A percentile compares a stretch with the other conserved stretches of the same genome.
Evolutionary conservation across 2,113 vertebrate genomes (phyloP).

Genomic region (Thermophis baileyi): DNA sequence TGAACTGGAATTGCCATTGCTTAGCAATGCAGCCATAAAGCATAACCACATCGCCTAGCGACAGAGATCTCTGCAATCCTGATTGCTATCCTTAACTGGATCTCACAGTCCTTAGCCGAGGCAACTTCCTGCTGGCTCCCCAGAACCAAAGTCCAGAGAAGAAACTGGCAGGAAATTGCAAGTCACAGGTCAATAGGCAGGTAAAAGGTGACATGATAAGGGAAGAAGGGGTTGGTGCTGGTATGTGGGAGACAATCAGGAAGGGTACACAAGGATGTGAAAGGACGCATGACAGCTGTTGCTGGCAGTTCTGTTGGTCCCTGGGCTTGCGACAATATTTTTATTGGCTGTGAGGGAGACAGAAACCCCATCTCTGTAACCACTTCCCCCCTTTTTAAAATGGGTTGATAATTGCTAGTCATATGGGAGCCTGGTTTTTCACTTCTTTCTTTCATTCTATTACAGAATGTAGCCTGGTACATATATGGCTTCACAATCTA

Average conservation of each 20-base stretch:
- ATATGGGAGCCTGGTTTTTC: background rate
- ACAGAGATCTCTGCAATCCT: background rate
- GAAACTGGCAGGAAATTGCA: background rate
- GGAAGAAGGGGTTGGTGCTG: background rate
- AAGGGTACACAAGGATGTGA: background rate
- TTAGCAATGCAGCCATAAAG: background rate
- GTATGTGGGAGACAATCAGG: background rate
- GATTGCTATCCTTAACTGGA: background rate
- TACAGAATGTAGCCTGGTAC: background rate
- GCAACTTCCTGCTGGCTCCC: background rate
- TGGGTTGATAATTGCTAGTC: background rate
- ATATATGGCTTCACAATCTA: background rate
- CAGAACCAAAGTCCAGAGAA: background rate
- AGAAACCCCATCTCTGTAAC: background rate
- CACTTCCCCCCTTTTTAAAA: background rate
- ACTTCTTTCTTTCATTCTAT: background rate
- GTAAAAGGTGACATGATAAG: background rate
- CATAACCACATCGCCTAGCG: background rate
- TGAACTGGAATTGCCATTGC: background rate
- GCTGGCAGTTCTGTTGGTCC: background rate
- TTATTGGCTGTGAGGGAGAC: background rate
- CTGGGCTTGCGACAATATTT: background rate
- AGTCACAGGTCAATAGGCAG: background rate
- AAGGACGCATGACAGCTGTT: background rate
- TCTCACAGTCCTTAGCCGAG: background rate